Evolutionary conservation across 1,140 invertebrate genomes (phyloP), one percentile per base, ranked within the genome.

Genomic region (Delia radicum): DNA sequence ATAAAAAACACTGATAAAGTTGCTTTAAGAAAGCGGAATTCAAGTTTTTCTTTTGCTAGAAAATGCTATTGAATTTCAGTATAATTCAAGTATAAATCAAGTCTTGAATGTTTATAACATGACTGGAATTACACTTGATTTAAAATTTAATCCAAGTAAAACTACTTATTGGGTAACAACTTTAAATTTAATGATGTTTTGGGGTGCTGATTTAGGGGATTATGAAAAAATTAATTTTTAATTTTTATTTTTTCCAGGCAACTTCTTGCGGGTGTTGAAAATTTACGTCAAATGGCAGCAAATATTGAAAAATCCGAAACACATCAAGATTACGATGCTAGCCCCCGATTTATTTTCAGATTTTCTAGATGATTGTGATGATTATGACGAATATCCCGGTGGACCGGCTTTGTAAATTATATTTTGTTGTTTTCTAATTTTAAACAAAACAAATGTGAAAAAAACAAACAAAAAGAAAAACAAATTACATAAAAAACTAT

Each of bases 261-360:
- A 88, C 78, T 92, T 37, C 87, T 92, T 79, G 89, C 87, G 46
- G 91, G 91, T 31, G 91, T 92, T 26, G 90, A 90, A 77, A 92
- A 92, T 87, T 83, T 92, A 46, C 87, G 90, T 77, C 87, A 91
- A 75, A 88, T 92, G 79, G 83, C 83, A 2, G 81, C 83, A 12
- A 81, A 79, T 69, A 75, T 85, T 21, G 83, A 84, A 26, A 77
- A 78, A 62, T 21, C 82, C 78, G 71, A 78, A 78, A 8, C 26
- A 18, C 61, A 74, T 72, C 13, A 77, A 65, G 77, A 76, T 75
- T 73, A 77, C 76, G 61, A 79, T 80, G 69, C 79, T 78, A 83
- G 81, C 80, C 82, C n/a, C 83, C 10, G 82, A 85, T 77, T 75
- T 77, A 37, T 85, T 80, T 72, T 79, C 77, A 67, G 82, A 85